phyloP scores from a whole-genome alignment of 2,113 vertebrate genomes.

The Cinclus mexicanus region DNA sequence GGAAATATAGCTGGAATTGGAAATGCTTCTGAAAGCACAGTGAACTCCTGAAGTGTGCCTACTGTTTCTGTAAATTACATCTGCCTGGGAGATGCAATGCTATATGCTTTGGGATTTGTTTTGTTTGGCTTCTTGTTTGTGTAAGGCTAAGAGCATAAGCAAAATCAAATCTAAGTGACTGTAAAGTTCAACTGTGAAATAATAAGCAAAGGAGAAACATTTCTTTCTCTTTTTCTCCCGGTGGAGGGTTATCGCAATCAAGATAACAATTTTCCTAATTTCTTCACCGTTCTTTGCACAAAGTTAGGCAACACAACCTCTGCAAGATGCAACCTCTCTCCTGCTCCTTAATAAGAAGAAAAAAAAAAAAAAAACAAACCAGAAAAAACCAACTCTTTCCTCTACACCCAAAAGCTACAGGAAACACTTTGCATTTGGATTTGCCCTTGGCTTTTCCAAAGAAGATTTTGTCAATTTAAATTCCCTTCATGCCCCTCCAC shows the following conservation, averaged over 20 bases:
- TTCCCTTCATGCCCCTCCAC: not conserved
- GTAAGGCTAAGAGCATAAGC: not conserved
- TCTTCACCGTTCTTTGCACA: not conserved
- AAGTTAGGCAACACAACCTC: not conserved
- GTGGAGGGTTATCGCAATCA: not conserved
- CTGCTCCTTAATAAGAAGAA: not conserved
- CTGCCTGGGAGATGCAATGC: not conserved
- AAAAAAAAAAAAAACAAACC: not conserved
- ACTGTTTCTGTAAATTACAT: slow-evolving; percentile 55
- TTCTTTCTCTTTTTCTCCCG: not conserved
- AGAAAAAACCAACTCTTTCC: not conserved
- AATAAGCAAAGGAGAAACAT: not conserved
- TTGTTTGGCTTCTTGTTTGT: slow-evolving; percentile 20
- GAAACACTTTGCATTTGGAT: not conserved
- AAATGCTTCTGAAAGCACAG: slow-evolving; percentile 22
- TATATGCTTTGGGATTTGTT: slow-evolving; percentile 34
- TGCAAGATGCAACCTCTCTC: not conserved
- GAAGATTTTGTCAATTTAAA: not conserved
- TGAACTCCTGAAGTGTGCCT: slow-evolving; percentile 13
- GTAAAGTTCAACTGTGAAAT: not conserved
- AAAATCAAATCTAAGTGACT: slow-evolving; percentile 23
- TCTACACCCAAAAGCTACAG: not conserved
- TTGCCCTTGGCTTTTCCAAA: not conserved
- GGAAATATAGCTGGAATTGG: slow-evolving; percentile 7
- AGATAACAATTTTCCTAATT: not conserved